Evolutionary conservation across 2,888 invertebrate species (phyloP), one percentile per base, ranked within the genome.

Genomic region (Clepsis dumicolana): DNA sequence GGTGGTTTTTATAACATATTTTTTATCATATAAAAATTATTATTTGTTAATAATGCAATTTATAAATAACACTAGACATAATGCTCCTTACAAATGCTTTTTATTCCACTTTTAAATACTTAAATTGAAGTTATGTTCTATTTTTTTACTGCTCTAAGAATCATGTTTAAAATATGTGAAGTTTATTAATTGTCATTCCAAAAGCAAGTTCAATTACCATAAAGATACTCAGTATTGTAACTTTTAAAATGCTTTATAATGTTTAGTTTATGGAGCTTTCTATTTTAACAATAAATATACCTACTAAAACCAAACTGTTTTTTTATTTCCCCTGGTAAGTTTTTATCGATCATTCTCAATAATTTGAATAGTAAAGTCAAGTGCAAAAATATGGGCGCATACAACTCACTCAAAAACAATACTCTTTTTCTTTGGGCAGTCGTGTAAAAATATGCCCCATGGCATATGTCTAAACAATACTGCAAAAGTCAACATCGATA

Each of bases 241-340:
- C 12, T 16, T 27, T 8, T 21, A 57, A 32, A 27, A 52, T 32
- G 57, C 64, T 64, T 68, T 61, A n/a, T 66, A 67, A 63, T 50
- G 48, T 65, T 60, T 69, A 35, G 12, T 61, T 69, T 69, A 65
- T 61, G 16, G 25, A 61, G 69, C 60, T 27, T 54, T 52, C 8
- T 59, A 38, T 60, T 57, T 44, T 60, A 44, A 50, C 21, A 68
- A 64, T 50, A 63, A 53, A 32, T 44, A 7, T 59, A 68, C n/a
- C n/a, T n/a, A n/a, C 52, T 68, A 63, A 68, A 59, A 24, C 18
- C 14, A 41, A 24, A 25, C 48, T 27, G 0, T 5, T n/a, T 7
- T 53, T 62, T 62, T 35, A 12, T 21, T 61, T 48, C 44, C 4
- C n/a, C 10, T 50, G 24, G 5, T 35, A 21, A 24, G 16, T 8